Evolutionary conservation across 2,888 invertebrate species (phyloP).

Genomic region (Linnaemya tessellans): DNA sequence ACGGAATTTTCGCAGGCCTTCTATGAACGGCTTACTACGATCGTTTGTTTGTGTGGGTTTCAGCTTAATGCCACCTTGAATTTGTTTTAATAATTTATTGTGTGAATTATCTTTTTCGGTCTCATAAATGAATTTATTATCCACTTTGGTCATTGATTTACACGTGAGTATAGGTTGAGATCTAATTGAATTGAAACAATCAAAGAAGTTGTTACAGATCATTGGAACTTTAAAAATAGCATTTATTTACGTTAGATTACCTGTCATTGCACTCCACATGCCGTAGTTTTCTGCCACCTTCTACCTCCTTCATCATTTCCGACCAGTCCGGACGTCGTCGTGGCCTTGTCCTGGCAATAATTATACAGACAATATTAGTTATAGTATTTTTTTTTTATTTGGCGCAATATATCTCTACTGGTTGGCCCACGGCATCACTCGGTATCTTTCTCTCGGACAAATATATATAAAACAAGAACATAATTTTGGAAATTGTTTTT

Average conservation of each 20-base stretch:
- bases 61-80: slow-evolving; percentile 89
- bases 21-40: slow-evolving; percentile 92
- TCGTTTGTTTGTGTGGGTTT: slow-evolving; percentile 92
- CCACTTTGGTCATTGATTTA: slow-evolving; percentile 87
- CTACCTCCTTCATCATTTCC: slow-evolving; percentile 96
- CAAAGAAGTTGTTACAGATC: too few species aligned
- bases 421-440: too few species aligned
- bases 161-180: slow-evolving; percentile 86
- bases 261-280: slow-evolving; percentile 94
- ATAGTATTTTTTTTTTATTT: too few species aligned
- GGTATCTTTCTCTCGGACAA: too few species aligned
- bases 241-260: slow-evolving; percentile 77
- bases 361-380: neutral
- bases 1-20: slow-evolving; percentile 93
- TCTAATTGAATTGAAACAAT: slow-evolving; percentile 79
- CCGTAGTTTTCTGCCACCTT: slow-evolving; percentile 89
- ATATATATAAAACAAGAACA: too few species aligned
- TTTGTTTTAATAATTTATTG: slow-evolving; percentile 91
- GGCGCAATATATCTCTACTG: too few species aligned
- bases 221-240: neutral
- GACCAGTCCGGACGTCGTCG: slow-evolving; percentile 94
- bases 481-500: too few species aligned
- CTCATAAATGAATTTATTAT: slow-evolving; percentile 93
- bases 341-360: slow-evolving; percentile 86
- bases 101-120: slow-evolving; percentile 92